phyloP scores from a whole-genome alignment of 2,797 vertebrate genomes.

The Lates japonicus region DNA sequence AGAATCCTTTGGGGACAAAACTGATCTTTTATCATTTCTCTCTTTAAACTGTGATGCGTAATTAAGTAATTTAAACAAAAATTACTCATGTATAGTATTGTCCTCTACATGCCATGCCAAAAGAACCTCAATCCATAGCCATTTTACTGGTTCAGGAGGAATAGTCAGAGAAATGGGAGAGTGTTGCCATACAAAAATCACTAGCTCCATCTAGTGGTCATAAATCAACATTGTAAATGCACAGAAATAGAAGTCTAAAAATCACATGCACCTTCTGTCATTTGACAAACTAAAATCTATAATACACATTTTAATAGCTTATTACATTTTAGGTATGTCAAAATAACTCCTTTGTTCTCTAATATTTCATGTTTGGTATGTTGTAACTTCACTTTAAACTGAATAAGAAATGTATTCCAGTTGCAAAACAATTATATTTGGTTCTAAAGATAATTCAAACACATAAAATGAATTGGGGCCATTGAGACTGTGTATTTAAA shows the following conservation, averaged over 20 bases:
- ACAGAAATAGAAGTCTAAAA: neutral
- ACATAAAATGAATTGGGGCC: neutral
- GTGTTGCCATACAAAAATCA: neutral
- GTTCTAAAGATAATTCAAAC: neutral
- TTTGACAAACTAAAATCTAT: neutral
- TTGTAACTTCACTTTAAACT: neutral
- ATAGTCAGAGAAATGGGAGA: too few species aligned
- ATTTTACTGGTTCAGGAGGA: neutral
- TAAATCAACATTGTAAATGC: neutral
- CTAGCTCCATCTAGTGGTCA: slow-evolving; percentile 59
- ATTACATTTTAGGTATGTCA: neutral
- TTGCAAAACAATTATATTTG: neutral
- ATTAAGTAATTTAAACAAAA: neutral
- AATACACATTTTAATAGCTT: neutral
- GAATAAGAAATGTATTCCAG: neutral
- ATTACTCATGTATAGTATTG: neutral
- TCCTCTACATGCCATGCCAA: neutral
- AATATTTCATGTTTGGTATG: neutral
- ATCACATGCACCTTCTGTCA: neutral
- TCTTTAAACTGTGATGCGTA: neutral
- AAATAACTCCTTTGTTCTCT: neutral
- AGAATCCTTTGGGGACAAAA: neutral
- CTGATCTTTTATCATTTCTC: neutral
- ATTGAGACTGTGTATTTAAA: neutral
- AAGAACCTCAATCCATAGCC: neutral